Evolutionary conservation across 2,888 invertebrate genomes (phyloP).

Genomic region (Caenorhabditis panamensis): DNA sequence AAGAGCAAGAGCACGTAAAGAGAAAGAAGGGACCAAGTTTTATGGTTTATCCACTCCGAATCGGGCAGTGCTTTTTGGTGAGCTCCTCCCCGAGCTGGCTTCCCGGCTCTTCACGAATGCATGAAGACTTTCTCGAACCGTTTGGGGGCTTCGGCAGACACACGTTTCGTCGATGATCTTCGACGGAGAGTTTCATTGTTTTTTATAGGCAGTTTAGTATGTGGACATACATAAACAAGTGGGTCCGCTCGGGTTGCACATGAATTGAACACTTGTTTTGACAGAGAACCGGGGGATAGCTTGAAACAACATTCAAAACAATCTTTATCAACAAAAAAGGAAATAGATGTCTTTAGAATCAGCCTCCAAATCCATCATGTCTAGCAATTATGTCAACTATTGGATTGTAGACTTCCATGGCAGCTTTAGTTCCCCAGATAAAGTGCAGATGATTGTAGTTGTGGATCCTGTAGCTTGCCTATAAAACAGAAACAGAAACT

Average conservation of each 20-base stretch:
- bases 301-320: too few relatives aligned
- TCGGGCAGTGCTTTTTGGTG: slow-evolving; percentile 56
- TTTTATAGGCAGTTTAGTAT: slow-evolving; percentile 41
- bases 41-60: slow-evolving; percentile 46
- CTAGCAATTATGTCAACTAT: slow-evolving; percentile 59
- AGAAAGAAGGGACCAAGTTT: slow-evolving; percentile 17
- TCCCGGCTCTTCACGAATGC: slow-evolving; percentile 45
- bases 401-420: slow-evolving; percentile 64
- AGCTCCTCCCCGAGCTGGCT: slow-evolving; percentile 18
- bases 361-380: slow-evolving; percentile 8
- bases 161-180: slow-evolving; percentile 44
- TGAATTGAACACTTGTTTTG: not conserved
- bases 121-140: slow-evolving; percentile 43
- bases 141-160: slow-evolving; percentile 16
- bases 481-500: slow-evolving; percentile 11
- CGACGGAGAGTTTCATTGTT: slow-evolving; percentile 18
- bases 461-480: slow-evolving; percentile 52
- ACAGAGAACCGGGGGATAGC: too few relatives aligned
- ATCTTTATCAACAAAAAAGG: too few relatives aligned
- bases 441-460: slow-evolving; percentile 74
- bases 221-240: slow-evolving; percentile 19
- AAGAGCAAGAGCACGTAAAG: slow-evolving; percentile 2
- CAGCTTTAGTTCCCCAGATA: slow-evolving; percentile 71
- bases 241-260: not conserved
- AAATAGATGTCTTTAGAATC: slow-evolving; percentile 10